Percentiles rank a stretch among this genome's conserved stretches.
These are phyloP conservation scores for Mobula birostris DNA, from an alignment of 2,113 vertebrate species.

Conservation along the genomic window DNA sequence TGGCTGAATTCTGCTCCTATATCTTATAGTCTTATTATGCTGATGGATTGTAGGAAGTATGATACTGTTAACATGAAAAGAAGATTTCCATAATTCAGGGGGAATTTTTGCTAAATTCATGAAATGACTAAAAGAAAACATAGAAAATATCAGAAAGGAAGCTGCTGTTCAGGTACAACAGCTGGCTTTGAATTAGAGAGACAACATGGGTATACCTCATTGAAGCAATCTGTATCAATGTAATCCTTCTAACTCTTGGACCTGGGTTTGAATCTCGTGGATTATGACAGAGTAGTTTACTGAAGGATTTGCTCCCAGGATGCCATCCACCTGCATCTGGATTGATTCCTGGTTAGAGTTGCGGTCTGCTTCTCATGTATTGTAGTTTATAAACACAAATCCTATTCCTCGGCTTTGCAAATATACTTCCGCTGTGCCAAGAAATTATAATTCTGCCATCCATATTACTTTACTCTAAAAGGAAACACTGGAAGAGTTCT, in stretches of 20 bases:
- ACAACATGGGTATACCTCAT: not conserved
- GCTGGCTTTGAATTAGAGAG: not conserved
- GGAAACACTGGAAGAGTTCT: not conserved
- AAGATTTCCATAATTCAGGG: not conserved
- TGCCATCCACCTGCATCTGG: not conserved
- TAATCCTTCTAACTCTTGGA: not conserved
- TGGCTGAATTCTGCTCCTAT: no score
- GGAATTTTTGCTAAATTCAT: not conserved
- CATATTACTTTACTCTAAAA: not conserved
- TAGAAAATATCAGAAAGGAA: not conserved
- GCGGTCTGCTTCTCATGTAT: no score
- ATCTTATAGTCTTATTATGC: not conserved
- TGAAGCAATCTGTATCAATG: no score
- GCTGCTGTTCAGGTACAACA: not conserved
- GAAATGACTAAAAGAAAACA: not conserved
- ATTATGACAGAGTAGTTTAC: not conserved
- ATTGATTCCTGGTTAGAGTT: no score
- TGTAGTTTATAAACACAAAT: not conserved
- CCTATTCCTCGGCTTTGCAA: not conserved
- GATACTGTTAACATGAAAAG: not conserved
- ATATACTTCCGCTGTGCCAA: not conserved
- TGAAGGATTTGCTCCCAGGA: not conserved
- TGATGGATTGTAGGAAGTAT: not conserved
- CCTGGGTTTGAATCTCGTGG: not conserved
- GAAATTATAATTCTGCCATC: conserved; percentile 1